Percentiles rank a stretch among this genome's conserved stretches.
Conservation (phyloP, 2,113 vertebrate species). For the Zapus hudsonius region DNA sequence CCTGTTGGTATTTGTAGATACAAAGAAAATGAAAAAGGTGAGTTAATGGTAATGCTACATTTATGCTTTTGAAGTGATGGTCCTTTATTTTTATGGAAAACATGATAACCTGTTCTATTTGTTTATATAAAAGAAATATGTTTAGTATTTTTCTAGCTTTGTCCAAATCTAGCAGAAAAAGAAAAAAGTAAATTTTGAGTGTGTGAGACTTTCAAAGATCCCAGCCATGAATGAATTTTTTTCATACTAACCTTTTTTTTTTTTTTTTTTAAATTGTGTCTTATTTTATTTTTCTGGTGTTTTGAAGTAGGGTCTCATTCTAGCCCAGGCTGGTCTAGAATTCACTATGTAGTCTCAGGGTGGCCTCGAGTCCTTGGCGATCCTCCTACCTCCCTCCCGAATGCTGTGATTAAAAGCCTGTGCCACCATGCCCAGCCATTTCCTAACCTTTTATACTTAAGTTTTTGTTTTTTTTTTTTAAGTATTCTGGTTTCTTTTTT, state of each 20-base stretch:
- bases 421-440: too few relatives aligned
- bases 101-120: not conserved
- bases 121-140: not conserved
- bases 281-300: too few relatives aligned
- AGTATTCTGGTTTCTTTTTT: too few relatives aligned
- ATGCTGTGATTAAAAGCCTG: too few relatives aligned
- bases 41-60: constrained; percentile 40
- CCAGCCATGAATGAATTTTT: not conserved
- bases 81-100: not conserved
- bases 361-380: too few relatives aligned
- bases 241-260: not conserved
- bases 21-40: constrained; percentile 97
- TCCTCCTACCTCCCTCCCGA: too few relatives aligned
- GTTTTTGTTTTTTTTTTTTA: too few relatives aligned
- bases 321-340: too few relatives aligned
- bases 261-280: too few relatives aligned
- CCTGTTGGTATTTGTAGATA: constrained; percentile 94
- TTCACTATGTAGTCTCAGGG: too few relatives aligned
- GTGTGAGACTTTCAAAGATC: not conserved
- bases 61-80: constrained; percentile 20
- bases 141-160: constrained; percentile 15
- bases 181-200: not conserved
- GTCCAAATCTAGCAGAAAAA: not conserved
- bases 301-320: too few relatives aligned
- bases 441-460: too few relatives aligned